Conservation (phyloP, 2,888 invertebrate species). For the Thumatha senex region DNA sequence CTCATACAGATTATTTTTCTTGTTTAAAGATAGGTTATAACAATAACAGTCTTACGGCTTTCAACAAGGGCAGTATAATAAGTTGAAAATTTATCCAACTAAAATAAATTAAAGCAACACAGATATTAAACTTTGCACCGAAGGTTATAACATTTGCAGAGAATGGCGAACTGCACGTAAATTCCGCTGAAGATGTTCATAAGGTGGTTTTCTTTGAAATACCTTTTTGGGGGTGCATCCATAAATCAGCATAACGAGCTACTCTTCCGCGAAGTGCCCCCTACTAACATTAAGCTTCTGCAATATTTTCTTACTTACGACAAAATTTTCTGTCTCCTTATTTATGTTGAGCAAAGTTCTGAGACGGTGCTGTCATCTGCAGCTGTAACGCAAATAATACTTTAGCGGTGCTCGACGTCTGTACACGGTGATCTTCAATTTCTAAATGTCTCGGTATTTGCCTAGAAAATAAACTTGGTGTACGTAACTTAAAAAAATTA, state of each 20-base stretch:
- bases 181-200: constrained; percentile 61
- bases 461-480: constrained; percentile 14
- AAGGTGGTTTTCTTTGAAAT: constrained; percentile 60
- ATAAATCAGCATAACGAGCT: constrained; percentile 81
- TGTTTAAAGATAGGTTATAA: no score
- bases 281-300: constrained; percentile 75
- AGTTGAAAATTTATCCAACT: constrained; percentile 20
- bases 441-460: constrained; percentile 20
- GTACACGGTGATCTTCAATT: constrained; percentile 31
- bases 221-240: constrained; percentile 67
- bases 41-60: no score
- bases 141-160: constrained; percentile 41
- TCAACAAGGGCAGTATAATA: constrained; percentile 11
- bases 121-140: constrained; percentile 30
- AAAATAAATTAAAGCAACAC: constrained; percentile 33
- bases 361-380: constrained; percentile 61
- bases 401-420: constrained; percentile 35
- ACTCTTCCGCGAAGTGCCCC: constrained; percentile 73
- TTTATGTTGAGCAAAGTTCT: constrained; percentile 67
- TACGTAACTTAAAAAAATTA: no score
- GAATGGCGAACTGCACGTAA: constrained; percentile 52
- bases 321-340: constrained; percentile 77
- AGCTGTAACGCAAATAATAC: constrained; percentile 53
- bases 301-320: constrained; percentile 82
- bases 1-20: no score